A percentile compares a stretch with the other conserved stretches of the same genome.
These are phyloP conservation scores for Spondyliosoma cantharus DNA, from an alignment of 2,797 vertebrate species.

Conservation along the genomic window DNA sequence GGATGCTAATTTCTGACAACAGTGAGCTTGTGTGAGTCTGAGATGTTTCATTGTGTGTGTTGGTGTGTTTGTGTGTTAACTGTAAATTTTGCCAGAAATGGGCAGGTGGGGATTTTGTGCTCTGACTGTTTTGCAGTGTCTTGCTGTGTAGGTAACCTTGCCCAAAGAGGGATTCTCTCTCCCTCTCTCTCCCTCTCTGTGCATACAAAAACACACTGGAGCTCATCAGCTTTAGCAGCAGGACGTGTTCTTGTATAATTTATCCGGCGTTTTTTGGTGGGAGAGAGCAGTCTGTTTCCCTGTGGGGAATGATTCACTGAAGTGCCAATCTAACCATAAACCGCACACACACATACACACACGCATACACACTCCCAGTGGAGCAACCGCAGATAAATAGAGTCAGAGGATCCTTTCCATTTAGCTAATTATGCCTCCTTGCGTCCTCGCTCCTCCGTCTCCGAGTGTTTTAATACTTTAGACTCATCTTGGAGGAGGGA, in stretches of 20 bases:
- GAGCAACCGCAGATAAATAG: slow-evolving; percentile 21
- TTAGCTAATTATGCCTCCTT: slow-evolving; percentile 17
- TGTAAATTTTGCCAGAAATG: slow-evolving; percentile 44
- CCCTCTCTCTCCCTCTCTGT: not conserved
- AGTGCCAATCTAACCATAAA: slow-evolving; percentile 47
- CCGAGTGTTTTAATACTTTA: not conserved
- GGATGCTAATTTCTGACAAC: not conserved
- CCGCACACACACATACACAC: slow-evolving; percentile 16
- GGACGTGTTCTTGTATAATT: slow-evolving; percentile 39
- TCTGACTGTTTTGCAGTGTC: slow-evolving; percentile 63
- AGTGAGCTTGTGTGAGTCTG: not conserved
- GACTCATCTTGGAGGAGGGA: not conserved
- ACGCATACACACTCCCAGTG: slow-evolving; percentile 3
- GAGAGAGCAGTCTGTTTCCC: slow-evolving; percentile 33
- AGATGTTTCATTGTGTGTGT: not conserved
- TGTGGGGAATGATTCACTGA: slow-evolving; percentile 33
- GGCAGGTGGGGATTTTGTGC: slow-evolving; percentile 78
- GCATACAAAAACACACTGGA: slow-evolving; percentile 20
- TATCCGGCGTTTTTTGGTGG: slow-evolving; percentile 29
- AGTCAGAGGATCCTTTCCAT: slow-evolving; percentile 23
- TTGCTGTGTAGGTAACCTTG: slow-evolving; percentile 52
- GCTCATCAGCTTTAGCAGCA: slow-evolving; percentile 42
- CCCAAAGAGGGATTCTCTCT: slow-evolving; percentile 40
- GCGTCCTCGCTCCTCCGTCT: not conserved
- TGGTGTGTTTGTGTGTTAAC: not conserved